phyloP scores from a whole-genome alignment of 2,113 vertebrate species.

The Rhinichthys klamathensis region DNA sequence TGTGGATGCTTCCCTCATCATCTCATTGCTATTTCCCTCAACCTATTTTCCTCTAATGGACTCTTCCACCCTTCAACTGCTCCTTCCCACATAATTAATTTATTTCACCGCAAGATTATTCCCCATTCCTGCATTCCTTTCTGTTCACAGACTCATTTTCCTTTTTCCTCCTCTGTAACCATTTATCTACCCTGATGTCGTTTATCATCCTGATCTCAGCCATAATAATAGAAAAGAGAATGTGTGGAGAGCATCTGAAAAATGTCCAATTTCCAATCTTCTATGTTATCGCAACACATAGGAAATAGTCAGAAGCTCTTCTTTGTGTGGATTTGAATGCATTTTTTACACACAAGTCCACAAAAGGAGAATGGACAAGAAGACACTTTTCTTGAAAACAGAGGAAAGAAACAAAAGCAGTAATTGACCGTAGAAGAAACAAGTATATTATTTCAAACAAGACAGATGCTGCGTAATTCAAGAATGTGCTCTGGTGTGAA shows the following conservation, averaged over 20 bases:
- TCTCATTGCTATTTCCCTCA: slow-evolving; percentile 1
- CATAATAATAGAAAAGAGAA: slow-evolving; percentile 26
- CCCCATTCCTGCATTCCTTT: slow-evolving; percentile 29
- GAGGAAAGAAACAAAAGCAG: slow-evolving; percentile 24
- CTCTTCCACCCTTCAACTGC: neutral
- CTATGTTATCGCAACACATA: slow-evolving; percentile 47
- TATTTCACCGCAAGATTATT: slow-evolving; percentile 22
- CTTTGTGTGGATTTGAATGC: slow-evolving; percentile 98
- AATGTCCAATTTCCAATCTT: slow-evolving; percentile 30
- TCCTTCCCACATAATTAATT: slow-evolving; percentile 7
- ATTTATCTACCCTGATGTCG: neutral
- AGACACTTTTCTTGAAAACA: slow-evolving; percentile 70
- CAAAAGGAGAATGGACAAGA: slow-evolving; percentile 79
- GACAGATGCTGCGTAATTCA: neutral
- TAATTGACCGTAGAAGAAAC: neutral
- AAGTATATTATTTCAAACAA: slow-evolving; percentile 10
- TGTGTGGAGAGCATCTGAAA: slow-evolving; percentile 12
- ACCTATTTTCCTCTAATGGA: slow-evolving; percentile 5
- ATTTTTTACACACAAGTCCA: slow-evolving; percentile 99
- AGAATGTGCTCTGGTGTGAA: neutral
- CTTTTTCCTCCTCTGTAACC: neutral
- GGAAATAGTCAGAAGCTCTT: slow-evolving; percentile 76
- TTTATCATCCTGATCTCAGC: slow-evolving; percentile 27
- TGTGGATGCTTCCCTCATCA: neutral
- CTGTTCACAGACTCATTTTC: slow-evolving; percentile 4